Evolutionary conservation across 2,888 invertebrate species (phyloP), one percentile per base, ranked within the genome.

Genomic region (Apeira syringaria): DNA sequence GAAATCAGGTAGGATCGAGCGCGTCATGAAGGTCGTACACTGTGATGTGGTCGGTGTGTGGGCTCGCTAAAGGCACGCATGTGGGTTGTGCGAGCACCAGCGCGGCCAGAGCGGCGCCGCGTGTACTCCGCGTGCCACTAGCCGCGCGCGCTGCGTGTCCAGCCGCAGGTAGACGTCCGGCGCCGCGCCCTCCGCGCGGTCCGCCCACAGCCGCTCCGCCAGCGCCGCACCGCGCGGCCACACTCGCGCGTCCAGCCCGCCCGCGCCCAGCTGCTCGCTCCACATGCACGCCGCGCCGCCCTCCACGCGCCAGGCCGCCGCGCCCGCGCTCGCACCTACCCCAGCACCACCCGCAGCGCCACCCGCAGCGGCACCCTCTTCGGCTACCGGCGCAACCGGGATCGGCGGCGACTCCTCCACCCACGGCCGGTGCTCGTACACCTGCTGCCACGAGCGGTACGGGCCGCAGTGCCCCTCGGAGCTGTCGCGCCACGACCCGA

Each of bases 391-490:
- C 15, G 15, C 15, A 4, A 15, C 3, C 15, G 15, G 15, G 15
- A 15, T 2, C 15, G 15, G 15, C 15, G 15, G 15, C 15, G 53
- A 36, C 64, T 83, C 84, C 53, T 85, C 85, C 46, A 91, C 88
- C 94, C 95, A 94, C 0, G 96, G 96, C 53, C 94, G 91, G 75
- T 97, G 96, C 74, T 94, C 94, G 81, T 97, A 97, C 32, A 96
- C 92, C 50, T 94, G 94, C 75, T 97, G 96, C 97, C 97, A 97
- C 32, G 95, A 94, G 46, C 95, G 92, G 79, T 97, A 97, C 5
- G 96, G 96, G 10, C 96, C 95, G 74, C 97, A 97, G 59, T 96
- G 95, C 1, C 95, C 96, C 58, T 95, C 95, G 1, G 95, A 95
- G 15, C 93, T 93, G 67, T 95, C 94, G 12, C 96, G 91, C 97